Evolutionary conservation across 2,113 vertebrate species (phyloP).

Genomic region (Tretioscincus oriximinensis): DNA sequence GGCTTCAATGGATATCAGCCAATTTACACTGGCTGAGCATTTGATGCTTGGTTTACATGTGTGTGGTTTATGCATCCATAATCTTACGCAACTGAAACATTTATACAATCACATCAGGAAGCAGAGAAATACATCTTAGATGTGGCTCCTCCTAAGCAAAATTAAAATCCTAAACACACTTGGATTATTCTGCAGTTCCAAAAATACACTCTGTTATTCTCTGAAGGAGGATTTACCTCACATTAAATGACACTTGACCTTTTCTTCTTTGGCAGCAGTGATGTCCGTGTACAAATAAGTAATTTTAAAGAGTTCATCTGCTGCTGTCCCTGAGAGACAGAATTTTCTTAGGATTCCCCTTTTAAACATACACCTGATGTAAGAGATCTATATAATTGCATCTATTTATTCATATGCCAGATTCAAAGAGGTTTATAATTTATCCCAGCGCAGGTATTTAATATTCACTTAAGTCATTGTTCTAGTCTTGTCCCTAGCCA

Average conservation of each 20-base stretch:
- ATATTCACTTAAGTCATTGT: no score
- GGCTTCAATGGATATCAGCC: slow-evolving; percentile 44
- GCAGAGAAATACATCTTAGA: slow-evolving; percentile 54
- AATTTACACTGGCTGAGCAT: slow-evolving; percentile 55
- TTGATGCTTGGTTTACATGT: slow-evolving; percentile 48
- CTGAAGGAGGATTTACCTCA: not conserved
- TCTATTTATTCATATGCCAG: no score
- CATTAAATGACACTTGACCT: not conserved
- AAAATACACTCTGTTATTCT: slow-evolving; percentile 28
- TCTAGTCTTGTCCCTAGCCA: no score
- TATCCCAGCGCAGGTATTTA: no score
- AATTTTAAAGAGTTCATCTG: not conserved
- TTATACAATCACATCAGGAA: slow-evolving; percentile 56
- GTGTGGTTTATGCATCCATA: slow-evolving; percentile 52
- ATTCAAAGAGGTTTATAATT: no score
- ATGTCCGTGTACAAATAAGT: not conserved
- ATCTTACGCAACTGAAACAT: slow-evolving; percentile 62
- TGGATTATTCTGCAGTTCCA: slow-evolving; percentile 46
- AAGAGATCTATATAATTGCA: no score
- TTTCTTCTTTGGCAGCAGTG: not conserved
- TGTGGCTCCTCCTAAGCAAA: slow-evolving; percentile 61
- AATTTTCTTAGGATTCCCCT: not conserved
- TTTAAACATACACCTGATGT: not conserved
- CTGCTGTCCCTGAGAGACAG: not conserved
- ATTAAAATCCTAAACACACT: slow-evolving; percentile 55